Base-by-base conservation (phyloP, 2,113 vertebrate species). In the Lucifuga dentata region DNA sequence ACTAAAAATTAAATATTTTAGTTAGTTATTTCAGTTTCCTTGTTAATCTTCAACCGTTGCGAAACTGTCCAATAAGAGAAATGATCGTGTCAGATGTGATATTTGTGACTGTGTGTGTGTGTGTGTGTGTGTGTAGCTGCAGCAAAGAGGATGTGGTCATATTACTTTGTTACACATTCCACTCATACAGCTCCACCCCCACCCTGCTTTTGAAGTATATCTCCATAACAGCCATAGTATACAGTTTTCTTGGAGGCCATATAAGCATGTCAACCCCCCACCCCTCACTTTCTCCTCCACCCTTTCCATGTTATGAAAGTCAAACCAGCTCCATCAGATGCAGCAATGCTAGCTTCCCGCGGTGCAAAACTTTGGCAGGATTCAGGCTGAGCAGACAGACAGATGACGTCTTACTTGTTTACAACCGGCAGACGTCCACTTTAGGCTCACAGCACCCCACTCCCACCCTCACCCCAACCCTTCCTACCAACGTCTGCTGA, bases 91-190 rank as follows among this genome's bases (percentile, higher is more conserved):
- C n/a, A n/a, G n/a, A n/a, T n/a, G n/a, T n/a, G n/a, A n/a, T n/a
- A n/a, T n/a, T n/a, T n/a, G n/a, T n/a, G n/a, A n/a, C n/a, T n/a
- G n/a, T n/a, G n/a, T n/a, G n/a, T n/a, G n/a, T n/a, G n/a, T n/a
- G n/a, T n/a, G n/a, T n/a, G n/a, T n/a, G n/a, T n/a, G n/a, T n/a
- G n/a, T n/a, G n/a, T n/a, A n/a, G n/a, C n/a, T n/a, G n/a, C n/a
- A n/a, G n/a, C n/a, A n/a, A n/a, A n/a, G n/a, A n/a, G 5, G 41
- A 50, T 23, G 32, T 26, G 53, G 33, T 80, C 81, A 11, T 11
- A 29, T 71, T 66, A 71, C 72, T 68, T 56, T 68, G 66, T 65
- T 62, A 29, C 62, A 63, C 81, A 79, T 84, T 81, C 81, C 73
- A n/a, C 48, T 19, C 41, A 38, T 5, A 41, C 55, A 11, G 20